phyloP scores from a whole-genome alignment of 2,113 vertebrate species.

The Cyrtonyx montezumae region DNA sequence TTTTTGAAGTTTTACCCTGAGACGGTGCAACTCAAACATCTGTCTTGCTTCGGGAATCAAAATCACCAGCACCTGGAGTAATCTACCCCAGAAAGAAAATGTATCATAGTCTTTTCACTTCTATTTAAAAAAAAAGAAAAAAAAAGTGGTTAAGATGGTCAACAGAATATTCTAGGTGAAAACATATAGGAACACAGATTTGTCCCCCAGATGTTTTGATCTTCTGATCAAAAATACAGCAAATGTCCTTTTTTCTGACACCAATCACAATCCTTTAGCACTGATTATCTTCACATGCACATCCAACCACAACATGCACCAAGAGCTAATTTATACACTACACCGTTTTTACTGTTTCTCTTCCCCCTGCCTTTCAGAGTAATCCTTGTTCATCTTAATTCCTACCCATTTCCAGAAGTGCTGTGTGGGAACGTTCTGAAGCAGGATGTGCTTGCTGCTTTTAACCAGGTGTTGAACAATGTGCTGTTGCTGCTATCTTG shows the following conservation, averaged over 20 bases:
- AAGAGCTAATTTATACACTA: not conserved
- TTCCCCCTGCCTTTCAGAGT: not conserved
- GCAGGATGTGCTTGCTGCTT: not conserved
- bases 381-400: not conserved
- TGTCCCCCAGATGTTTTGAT: not conserved
- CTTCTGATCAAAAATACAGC: not conserved
- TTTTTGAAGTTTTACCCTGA: constrained; percentile 19
- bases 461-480: not conserved
- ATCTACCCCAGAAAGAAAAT: constrained; percentile 27
- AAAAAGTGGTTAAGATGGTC: not conserved
- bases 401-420: not conserved
- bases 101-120: not conserved
- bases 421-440: not conserved
- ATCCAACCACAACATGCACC: not conserved
- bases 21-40: not conserved
- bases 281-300: not conserved
- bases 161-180: not conserved
- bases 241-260: not conserved
- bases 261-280: not conserved
- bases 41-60: not conserved
- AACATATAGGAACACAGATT: not conserved
- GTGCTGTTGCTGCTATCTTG: not conserved
- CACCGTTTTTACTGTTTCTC: not conserved
- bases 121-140: not conserved
- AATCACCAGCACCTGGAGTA: not conserved